These are phyloP conservation scores for Tiliacea citrago DNA, from an alignment of 2,888 invertebrate genomes.

Conservation along the genomic window DNA sequence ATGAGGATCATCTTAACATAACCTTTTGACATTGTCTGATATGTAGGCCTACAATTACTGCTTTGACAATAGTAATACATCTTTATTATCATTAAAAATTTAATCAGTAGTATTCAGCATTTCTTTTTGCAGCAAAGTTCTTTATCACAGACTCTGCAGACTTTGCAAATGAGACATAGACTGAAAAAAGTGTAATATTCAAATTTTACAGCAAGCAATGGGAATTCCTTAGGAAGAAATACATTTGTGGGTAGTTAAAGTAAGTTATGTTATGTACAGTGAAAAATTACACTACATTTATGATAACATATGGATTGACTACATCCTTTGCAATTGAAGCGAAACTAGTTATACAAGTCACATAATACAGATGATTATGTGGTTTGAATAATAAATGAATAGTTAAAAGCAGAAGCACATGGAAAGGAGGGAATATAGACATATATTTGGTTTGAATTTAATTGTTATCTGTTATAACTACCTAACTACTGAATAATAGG, in stretches of 20 bases:
- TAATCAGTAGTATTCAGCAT: not conserved
- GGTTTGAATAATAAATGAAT: not conserved
- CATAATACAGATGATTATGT: not conserved
- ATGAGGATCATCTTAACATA: not conserved
- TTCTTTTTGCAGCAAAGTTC: not conserved
- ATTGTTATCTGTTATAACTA: not conserved
- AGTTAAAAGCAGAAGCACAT: not conserved
- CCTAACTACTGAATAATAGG: constrained; percentile 20
- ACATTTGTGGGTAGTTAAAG: not conserved
- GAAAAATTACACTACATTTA: not conserved
- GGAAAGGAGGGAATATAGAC: not conserved
- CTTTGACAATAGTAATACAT: not conserved
- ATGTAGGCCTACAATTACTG: too few species aligned
- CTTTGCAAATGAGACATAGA: too few species aligned
- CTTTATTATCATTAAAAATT: not conserved
- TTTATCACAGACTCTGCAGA: too few species aligned
- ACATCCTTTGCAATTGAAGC: not conserved
- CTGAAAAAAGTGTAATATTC: too few species aligned
- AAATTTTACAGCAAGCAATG: not conserved
- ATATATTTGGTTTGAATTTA: not conserved
- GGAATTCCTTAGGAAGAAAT: not conserved
- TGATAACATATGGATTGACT: constrained; percentile 31
- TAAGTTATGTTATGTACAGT: too few species aligned
- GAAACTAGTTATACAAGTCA: constrained; percentile 1
- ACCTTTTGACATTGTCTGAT: not conserved